phyloP scores from a whole-genome alignment of 1,140 invertebrate genomes.

The Tetragnatha versicolor region DNA sequence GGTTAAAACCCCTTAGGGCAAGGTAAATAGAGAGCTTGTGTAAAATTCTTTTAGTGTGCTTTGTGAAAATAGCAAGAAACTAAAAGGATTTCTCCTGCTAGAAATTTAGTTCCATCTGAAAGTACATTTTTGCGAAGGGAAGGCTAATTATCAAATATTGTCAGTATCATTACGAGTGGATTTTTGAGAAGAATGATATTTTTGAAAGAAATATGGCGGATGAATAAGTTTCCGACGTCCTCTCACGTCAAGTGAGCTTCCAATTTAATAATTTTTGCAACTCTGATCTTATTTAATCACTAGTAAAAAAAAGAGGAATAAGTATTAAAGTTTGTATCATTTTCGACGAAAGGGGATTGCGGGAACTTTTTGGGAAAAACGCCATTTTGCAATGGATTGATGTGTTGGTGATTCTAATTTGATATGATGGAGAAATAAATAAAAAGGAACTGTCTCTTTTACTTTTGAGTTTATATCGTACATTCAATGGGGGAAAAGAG shows the following conservation, averaged over 20 bases:
- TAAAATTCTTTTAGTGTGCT: constrained; percentile 34
- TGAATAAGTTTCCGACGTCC: neutral
- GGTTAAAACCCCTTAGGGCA: constrained; percentile 5
- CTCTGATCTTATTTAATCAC: neutral
- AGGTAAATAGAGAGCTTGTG: constrained; percentile 46
- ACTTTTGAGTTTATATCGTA: too few species aligned
- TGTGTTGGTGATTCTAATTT: too few species aligned
- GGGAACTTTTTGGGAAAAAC: too few species aligned
- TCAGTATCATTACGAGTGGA: constrained; percentile 8
- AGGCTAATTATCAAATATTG: constrained; percentile 33
- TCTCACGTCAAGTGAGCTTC: too few species aligned
- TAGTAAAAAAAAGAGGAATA: neutral
- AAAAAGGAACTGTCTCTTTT: too few species aligned
- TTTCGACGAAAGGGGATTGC: too few species aligned
- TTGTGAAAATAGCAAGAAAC: neutral
- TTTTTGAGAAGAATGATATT: too few species aligned
- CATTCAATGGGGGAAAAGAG: too few species aligned
- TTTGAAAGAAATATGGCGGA: neutral
- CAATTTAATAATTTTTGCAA: neutral
- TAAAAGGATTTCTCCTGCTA: constrained; percentile 20
- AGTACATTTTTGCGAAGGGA: neutral
- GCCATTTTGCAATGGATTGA: too few species aligned
- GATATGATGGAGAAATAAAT: too few species aligned
- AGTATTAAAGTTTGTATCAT: too few species aligned
- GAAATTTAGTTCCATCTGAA: neutral